phyloP scores from a whole-genome alignment of 2,113 vertebrate species.

The Hepsetus odoe region DNA sequence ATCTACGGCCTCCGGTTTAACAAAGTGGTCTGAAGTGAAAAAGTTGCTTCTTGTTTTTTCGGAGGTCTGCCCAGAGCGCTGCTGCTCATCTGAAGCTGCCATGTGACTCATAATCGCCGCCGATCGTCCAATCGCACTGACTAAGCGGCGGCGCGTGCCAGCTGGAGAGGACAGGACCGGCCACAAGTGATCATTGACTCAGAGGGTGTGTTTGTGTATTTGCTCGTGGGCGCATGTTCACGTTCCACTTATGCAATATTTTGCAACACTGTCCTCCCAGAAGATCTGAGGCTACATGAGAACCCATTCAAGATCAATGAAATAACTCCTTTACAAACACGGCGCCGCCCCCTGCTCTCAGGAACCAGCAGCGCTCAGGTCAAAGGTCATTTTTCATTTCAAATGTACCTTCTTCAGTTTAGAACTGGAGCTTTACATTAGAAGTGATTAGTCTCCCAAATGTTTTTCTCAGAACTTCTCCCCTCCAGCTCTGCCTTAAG shows the following conservation, averaged over 20 bases:
- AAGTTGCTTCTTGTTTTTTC: conserved; percentile 42
- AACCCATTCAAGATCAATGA: background rate
- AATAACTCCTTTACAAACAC: background rate
- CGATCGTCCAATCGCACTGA: conserved; percentile 68
- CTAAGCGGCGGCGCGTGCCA: conserved; percentile 70
- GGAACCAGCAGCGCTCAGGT: too few species aligned
- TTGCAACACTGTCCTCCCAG: conserved; percentile 31
- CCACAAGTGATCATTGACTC: conserved; percentile 79
- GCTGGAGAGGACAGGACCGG: conserved; percentile 71
- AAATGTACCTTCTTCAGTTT: too few species aligned
- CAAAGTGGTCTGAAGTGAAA: conserved; percentile 5
- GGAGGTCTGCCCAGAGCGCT: conserved; percentile 29
- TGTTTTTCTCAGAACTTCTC: too few species aligned
- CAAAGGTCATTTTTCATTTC: too few species aligned
- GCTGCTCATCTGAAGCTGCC: conserved; percentile 47
- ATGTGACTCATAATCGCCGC: conserved; percentile 68
- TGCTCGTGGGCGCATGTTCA: conserved; percentile 38
- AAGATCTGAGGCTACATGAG: background rate
- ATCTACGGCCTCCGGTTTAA: background rate
- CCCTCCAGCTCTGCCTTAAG: too few species aligned
- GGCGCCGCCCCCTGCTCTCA: too few species aligned
- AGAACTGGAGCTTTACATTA: too few species aligned
- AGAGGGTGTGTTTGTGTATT: conserved; percentile 62
- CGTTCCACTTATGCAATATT: conserved; percentile 5
- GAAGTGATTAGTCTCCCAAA: too few species aligned